Percentiles rank a stretch among this genome's conserved stretches.
These are phyloP conservation scores for Scotopteryx bipunctaria DNA, from an alignment of 2,888 invertebrate species.

Conservation along the genomic window DNA sequence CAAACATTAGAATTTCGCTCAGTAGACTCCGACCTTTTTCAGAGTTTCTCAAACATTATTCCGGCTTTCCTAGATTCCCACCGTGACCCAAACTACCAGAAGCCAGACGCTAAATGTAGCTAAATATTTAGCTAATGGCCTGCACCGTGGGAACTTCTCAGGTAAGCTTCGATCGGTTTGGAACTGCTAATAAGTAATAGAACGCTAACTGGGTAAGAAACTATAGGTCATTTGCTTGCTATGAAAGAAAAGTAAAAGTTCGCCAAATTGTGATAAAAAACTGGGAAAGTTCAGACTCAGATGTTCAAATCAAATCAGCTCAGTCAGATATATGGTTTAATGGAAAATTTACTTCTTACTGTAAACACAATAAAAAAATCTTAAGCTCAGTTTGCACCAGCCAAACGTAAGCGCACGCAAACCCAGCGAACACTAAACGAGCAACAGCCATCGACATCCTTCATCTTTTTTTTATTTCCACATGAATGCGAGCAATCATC, in stretches of 20 bases:
- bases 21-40: constrained; percentile 1
- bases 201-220: constrained; percentile 32
- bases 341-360: no score
- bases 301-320: no score
- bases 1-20: background rate
- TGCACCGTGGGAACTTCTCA: constrained; percentile 38
- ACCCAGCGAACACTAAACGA: no score
- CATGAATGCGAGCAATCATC: no score
- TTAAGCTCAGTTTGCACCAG: no score
- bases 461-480: no score
- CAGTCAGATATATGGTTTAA: no score
- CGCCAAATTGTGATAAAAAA: background rate
- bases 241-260: background rate
- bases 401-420: no score
- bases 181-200: constrained; percentile 34
- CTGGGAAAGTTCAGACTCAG: no score
- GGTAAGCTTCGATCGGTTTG: constrained; percentile 33
- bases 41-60: background rate
- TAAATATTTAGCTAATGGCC: constrained; percentile 44
- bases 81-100: constrained; percentile 19
- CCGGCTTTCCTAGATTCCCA: constrained; percentile 13
- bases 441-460: no score
- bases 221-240: constrained; percentile 10
- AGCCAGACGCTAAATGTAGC: constrained; percentile 36
- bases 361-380: no score